Evolutionary conservation across 1,140 invertebrate genomes (phyloP).

Genomic region (Drepana arcuata): DNA sequence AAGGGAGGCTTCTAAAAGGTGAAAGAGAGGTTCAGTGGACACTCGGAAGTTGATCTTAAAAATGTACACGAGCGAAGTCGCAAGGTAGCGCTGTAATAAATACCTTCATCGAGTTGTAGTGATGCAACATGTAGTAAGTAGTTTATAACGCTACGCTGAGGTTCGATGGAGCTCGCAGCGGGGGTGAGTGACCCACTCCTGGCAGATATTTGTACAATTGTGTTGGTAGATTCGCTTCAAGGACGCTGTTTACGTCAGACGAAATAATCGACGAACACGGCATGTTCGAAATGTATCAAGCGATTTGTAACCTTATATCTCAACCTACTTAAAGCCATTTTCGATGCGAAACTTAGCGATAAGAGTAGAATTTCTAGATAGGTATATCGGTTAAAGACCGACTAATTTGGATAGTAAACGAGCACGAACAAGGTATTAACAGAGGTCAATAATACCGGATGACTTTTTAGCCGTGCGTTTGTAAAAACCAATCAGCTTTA

Average conservation of each 20-base stretch:
- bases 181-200: constrained; percentile 42
- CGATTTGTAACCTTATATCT: constrained; percentile 19
- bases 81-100: too few species aligned
- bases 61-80: too few species aligned
- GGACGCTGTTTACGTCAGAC: constrained; percentile 51
- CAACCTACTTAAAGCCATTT: too few species aligned
- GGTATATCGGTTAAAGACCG: too few species aligned
- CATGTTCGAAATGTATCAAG: constrained; percentile 13
- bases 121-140: too few species aligned
- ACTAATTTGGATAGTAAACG: constrained; percentile 9
- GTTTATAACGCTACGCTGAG: too few species aligned
- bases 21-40: too few species aligned
- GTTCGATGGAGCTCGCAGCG: constrained; percentile 8
- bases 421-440: too few species aligned
- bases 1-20: too few species aligned
- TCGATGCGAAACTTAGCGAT: constrained; percentile 1
- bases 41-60: too few species aligned
- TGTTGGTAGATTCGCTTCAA: constrained; percentile 48
- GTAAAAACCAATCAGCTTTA: too few species aligned
- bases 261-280: constrained; percentile 24
- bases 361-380: constrained; percentile 3
- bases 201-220: constrained; percentile 46
- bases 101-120: too few species aligned
- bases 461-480: neutral
- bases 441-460: constrained; percentile 24